Percentiles rank a stretch among this genome's conserved stretches.
These are phyloP conservation scores for Pecten maximus DNA, from an alignment of 2,888 invertebrate genomes.

Conservation along the genomic window DNA sequence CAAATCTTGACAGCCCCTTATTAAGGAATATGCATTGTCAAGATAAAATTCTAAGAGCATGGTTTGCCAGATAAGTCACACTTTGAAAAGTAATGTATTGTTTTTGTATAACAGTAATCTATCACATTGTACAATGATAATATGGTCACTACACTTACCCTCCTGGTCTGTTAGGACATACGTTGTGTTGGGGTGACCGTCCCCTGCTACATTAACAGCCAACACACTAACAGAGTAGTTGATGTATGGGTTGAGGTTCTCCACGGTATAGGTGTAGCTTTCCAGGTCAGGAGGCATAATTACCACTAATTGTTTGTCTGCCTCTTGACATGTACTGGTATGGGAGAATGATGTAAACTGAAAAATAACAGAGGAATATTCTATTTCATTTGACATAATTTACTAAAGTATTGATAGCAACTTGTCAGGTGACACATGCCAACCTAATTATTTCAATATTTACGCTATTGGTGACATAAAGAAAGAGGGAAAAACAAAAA, in stretches of 20 bases:
- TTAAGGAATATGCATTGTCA: no score
- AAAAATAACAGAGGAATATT: background rate
- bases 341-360: background rate
- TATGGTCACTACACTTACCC: no score
- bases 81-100: no score
- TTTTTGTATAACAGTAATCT: no score
- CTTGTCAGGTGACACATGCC: background rate
- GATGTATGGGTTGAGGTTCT: background rate
- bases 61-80: no score
- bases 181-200: background rate
- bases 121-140: no score
- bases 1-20: no score
- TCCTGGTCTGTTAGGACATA: background rate
- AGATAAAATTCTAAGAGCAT: no score
- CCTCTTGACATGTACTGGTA: background rate
- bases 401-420: background rate
- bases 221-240: background rate
- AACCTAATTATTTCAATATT: no score
- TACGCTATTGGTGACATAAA: no score
- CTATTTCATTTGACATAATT: background rate
- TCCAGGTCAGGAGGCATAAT: background rate
- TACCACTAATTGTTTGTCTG: background rate
- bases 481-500: no score
- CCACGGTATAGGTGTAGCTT: background rate
- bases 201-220: background rate